These are phyloP conservation scores for Isotomurus palustris DNA, from an alignment of 2,888 invertebrate genomes.

Conservation along the genomic window DNA sequence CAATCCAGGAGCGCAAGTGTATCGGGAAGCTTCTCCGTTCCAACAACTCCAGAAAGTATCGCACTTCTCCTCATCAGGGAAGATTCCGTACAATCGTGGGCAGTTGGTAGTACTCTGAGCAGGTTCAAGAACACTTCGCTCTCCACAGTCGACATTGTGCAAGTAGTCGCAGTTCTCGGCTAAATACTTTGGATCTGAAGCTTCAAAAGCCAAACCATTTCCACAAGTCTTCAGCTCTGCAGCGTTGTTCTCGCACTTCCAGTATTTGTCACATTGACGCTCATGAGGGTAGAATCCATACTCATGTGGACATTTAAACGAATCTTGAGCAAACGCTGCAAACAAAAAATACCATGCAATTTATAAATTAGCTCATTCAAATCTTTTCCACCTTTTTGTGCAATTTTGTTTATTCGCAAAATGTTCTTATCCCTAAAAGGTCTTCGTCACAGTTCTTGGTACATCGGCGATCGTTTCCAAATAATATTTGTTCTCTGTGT, in stretches of 20 bases:
- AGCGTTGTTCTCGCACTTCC: conserved; percentile 86
- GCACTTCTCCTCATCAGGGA: conserved; percentile 80
- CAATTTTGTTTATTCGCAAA: no score
- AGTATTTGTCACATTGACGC: conserved; percentile 86
- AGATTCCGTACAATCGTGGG: conserved; percentile 82
- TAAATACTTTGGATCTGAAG: conserved; percentile 79
- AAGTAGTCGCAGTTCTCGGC: conserved; percentile 94
- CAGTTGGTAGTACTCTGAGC: conserved; percentile 80
- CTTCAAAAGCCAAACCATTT: conserved; percentile 87
- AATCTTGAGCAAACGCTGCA: conserved; percentile 69
- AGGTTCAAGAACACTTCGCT: conserved; percentile 79
- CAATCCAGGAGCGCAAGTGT: conserved; percentile 90
- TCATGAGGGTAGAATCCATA: conserved; percentile 91
- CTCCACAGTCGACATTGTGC: conserved; percentile 90
- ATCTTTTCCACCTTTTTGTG: no score
- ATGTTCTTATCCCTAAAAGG: no score
- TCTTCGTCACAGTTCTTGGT: no score
- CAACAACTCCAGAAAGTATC: conserved; percentile 92
- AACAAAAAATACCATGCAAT: conserved; percentile 49
- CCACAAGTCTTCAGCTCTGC: conserved; percentile 89
- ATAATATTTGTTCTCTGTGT: no score
- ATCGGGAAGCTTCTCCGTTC: conserved; percentile 89
- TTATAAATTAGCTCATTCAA: neutral
- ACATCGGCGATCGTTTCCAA: no score
- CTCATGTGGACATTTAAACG: conserved; percentile 89